A percentile compares a stretch with the other conserved stretches of the same genome.
Evolutionary conservation across 2,797 vertebrate species (phyloP).

Genomic region (Falco rusticolus): DNA sequence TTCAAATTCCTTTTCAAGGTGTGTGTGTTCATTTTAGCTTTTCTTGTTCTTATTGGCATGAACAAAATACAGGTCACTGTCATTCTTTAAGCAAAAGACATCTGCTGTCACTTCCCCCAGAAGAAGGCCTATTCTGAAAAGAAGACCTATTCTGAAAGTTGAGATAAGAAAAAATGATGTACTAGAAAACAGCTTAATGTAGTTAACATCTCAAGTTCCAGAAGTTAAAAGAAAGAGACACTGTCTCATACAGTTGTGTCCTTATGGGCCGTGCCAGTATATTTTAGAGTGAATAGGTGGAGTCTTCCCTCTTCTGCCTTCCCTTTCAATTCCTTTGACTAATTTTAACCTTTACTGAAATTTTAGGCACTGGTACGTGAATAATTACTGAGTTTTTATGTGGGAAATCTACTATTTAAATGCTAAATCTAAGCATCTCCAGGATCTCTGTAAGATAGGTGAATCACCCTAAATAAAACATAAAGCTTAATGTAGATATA

Average conservation of each 20-base stretch:
- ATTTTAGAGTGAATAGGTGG: background rate
- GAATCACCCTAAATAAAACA: background rate
- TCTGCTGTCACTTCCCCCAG: background rate
- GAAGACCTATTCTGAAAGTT: background rate
- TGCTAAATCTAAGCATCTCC: background rate
- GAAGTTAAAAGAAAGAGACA: background rate
- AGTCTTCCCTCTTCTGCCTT: background rate
- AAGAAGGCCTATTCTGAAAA: background rate
- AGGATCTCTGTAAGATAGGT: background rate
- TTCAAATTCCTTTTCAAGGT: background rate
- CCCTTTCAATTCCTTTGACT: background rate
- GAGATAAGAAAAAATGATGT: background rate
- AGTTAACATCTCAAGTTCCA: background rate
- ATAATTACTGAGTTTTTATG: background rate
- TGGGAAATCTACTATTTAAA: background rate
- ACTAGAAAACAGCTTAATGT: background rate
- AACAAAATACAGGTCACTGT: background rate
- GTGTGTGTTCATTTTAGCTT: background rate
- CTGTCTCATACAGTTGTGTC: background rate
- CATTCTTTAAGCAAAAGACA: background rate
- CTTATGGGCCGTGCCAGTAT: background rate
- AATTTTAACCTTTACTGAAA: background rate
- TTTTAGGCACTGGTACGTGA: background rate
- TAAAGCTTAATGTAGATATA: background rate
- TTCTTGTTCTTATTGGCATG: background rate